A percentile compares a stretch with the other conserved stretches of the same genome.
Conservation (phyloP, 2,797 vertebrate species). For the Acanthurus tractus region DNA sequence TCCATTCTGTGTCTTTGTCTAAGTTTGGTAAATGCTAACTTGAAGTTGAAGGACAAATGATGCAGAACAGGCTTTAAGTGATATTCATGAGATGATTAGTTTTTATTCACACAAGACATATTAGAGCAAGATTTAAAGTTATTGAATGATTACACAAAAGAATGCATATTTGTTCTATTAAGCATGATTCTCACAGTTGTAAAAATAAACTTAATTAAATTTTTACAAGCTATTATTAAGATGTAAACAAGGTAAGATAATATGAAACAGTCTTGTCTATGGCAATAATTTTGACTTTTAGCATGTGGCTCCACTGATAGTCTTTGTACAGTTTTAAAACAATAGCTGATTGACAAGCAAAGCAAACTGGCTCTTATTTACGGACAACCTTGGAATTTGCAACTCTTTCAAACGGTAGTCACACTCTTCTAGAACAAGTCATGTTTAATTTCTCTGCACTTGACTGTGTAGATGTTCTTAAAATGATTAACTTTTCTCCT, state of each 20-base stretch:
- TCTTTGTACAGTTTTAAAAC: not conserved
- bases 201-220: not conserved
- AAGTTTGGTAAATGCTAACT: too few species aligned
- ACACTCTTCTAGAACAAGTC: not conserved
- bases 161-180: not conserved
- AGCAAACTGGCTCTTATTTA: not conserved
- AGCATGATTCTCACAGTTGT: not conserved
- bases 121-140: not conserved
- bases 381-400: not conserved
- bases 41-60: too few species aligned
- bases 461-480: not conserved
- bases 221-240: too few species aligned
- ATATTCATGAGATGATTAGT: not conserved
- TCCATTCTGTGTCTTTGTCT: too few species aligned
- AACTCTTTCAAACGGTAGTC: not conserved
- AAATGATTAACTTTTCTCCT: not conserved
- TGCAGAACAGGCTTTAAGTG: not conserved
- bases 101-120: not conserved
- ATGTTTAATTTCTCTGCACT: not conserved
- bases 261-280: not conserved
- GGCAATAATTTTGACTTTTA: not conserved
- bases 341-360: constrained; percentile 1
- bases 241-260: too few species aligned
- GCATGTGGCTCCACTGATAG: not conserved
- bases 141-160: not conserved